phyloP scores from a whole-genome alignment of 2,797 vertebrate species.

The Distichodus sexfasciatus region DNA sequence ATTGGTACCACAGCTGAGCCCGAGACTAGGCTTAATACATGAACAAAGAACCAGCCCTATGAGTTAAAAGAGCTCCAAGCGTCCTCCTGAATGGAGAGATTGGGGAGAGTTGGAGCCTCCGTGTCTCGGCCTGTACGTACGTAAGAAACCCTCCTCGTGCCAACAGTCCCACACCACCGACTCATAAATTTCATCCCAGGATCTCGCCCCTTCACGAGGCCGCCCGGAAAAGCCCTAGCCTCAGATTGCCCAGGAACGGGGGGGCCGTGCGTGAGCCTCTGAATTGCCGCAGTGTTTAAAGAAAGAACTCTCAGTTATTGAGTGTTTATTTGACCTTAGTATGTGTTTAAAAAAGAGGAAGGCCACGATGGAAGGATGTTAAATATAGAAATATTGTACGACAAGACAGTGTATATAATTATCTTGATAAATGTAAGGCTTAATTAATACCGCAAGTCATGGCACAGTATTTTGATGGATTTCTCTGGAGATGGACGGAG shows the following conservation, averaged over 20 bases:
- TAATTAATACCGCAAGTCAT: background rate
- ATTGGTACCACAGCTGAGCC: no score
- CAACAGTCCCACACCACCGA: slow-evolving; percentile 16
- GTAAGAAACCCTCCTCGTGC: slow-evolving; percentile 15
- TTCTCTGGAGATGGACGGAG: slow-evolving; percentile 16
- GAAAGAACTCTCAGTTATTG: background rate
- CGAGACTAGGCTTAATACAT: no score
- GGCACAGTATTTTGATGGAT: slow-evolving; percentile 14
- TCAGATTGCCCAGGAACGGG: slow-evolving; percentile 6
- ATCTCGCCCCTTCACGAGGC: slow-evolving; percentile 21
- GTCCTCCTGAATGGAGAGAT: slow-evolving; percentile 20
- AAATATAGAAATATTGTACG: no score
- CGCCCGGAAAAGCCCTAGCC: slow-evolving; percentile 31
- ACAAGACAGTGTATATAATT: background rate
- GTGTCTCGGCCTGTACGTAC: background rate
- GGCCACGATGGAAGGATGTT: background rate
- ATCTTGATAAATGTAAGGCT: background rate
- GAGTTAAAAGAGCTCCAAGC: no score
- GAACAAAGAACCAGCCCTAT: no score
- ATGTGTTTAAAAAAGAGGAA: background rate
- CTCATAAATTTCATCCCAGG: slow-evolving; percentile 8
- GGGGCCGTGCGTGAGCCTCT: slow-evolving; percentile 30
- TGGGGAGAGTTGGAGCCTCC: slow-evolving; percentile 5
- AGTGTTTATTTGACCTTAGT: slow-evolving; percentile 33
- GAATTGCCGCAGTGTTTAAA: slow-evolving; percentile 26